Evolutionary conservation across 2,113 vertebrate genomes (phyloP).

Genomic region (Hippoglossus stenolepis): DNA sequence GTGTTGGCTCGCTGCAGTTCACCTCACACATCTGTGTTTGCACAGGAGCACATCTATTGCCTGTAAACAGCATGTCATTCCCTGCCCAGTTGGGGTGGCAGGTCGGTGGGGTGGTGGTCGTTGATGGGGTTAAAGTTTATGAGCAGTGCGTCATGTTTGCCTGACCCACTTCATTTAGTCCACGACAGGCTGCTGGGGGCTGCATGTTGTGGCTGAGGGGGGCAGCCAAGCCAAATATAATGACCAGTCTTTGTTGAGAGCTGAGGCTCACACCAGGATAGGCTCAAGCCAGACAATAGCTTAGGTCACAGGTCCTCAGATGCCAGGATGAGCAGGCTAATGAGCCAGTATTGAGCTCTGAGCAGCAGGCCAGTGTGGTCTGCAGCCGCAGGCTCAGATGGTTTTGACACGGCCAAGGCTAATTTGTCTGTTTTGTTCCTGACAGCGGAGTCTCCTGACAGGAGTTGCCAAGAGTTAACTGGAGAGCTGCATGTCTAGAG

Average conservation of each 20-base stretch:
- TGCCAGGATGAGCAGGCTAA: conserved; percentile 61
- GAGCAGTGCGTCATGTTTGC: conserved; percentile 40
- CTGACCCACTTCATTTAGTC: conserved; percentile 50
- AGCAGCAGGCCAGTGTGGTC: conserved; percentile 44
- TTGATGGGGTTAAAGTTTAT: conserved; percentile 53
- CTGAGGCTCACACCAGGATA: conserved; percentile 36
- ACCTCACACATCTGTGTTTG: conserved; percentile 54
- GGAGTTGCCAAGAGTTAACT: neutral
- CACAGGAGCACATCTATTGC: conserved; percentile 43
- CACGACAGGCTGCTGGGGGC: conserved; percentile 47
- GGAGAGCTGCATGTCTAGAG: neutral
- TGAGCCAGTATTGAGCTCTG: conserved; percentile 54
- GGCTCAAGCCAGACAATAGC: conserved; percentile 59
- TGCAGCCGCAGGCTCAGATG: conserved; percentile 24
- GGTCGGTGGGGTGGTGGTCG: neutral
- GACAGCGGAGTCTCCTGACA: conserved; percentile 18
- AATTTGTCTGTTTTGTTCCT: conserved; percentile 34
- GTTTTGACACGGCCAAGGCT: conserved; percentile 26
- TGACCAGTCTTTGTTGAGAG: conserved; percentile 68
- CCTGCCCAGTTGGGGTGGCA: too few species aligned
- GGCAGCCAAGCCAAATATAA: conserved; percentile 60
- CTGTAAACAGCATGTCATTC: conserved; percentile 23
- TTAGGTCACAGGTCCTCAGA: conserved; percentile 65
- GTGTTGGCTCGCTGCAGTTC: neutral
- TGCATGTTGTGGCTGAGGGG: conserved; percentile 36